These are phyloP conservation scores for Acipenser ruthenus DNA, from an alignment of 2,797 vertebrate genomes.

Conservation along the genomic window DNA sequence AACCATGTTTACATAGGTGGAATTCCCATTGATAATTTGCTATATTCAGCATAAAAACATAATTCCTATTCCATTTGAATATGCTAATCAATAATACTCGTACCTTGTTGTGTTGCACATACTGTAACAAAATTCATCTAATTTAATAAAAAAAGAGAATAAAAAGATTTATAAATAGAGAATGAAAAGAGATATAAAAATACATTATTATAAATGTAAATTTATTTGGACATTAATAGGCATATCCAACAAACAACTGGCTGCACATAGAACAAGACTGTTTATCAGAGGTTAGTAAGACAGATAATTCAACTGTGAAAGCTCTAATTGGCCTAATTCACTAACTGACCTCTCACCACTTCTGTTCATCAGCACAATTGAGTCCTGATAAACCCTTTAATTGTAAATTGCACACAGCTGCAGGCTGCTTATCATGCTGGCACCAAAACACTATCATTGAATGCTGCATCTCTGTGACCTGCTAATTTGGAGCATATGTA, in stretches of 20 bases:
- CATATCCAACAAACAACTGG: slow-evolving; percentile 43
- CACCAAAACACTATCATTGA: slow-evolving; percentile 95
- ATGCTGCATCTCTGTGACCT: slow-evolving; percentile 98
- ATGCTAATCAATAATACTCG: no score
- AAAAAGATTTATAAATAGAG: no score
- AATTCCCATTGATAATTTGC: no score
- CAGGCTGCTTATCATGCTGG: slow-evolving; percentile 95
- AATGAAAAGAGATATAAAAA: no score
- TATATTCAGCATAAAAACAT: no score
- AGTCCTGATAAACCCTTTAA: slow-evolving; percentile 91
- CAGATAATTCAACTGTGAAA: slow-evolving; percentile 78
- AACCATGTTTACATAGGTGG: no score
- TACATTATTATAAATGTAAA: no score
- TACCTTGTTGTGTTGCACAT: no score
- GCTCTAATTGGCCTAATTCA: slow-evolving; percentile 78
- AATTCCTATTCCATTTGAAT: no score
- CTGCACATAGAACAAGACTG: slow-evolving; percentile 64
- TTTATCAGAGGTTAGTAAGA: slow-evolving; percentile 76
- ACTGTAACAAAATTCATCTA: no score
- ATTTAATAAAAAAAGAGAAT: no score
- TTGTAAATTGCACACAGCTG: slow-evolving; percentile 99
- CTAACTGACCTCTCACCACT: slow-evolving; percentile 80
- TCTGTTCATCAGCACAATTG: slow-evolving; percentile 75
- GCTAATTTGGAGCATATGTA: slow-evolving; percentile 99
- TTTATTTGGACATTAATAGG: slow-evolving; percentile 35